Base-by-base conservation (phyloP, 2,797 vertebrate species). In the Halcyon smyrnensis region DNA sequence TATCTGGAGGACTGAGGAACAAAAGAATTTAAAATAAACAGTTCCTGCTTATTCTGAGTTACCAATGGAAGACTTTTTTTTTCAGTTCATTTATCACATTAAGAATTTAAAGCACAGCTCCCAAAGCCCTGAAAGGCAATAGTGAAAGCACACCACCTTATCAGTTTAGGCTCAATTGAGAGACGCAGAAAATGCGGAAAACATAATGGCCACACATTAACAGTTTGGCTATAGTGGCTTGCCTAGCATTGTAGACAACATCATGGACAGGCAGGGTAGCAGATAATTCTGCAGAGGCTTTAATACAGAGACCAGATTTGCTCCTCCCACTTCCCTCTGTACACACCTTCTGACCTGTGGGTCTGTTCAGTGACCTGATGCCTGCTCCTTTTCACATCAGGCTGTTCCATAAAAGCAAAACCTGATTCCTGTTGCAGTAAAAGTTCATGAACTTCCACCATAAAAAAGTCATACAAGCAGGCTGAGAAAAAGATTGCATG, bases 221-320 rank as follows among this genome's bases (percentile, higher is more conserved):
- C 30, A 64, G 64, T 60, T 77, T 80, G 68, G 25, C 48, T 92
- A 12, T 15, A 27, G 24, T 16, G 3, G 41, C 50, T 89, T 69
- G 41, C 12, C 50, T 64, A 68, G 30, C 10, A 28, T 32, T 0
- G 0, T 7, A 7, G 7, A 27, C 11, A 45, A 5, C 3, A 20
- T 69, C 21, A 30, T 14, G 30, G 39, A 56, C 19, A 51, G n/a
- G 15, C 34, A 56, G 1, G 1, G 43, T 12, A 60, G 54, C 68
- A 32, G 16, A 23, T 9, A 83, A 56, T 28, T 67, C 32, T 84
- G 74, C 53, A 64, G 68, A 62, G 84, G 11, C 1, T 57, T 84
- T 59, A 37, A 54, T 48, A 36, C 15, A 51, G 24, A 73, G 21
- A 13, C 54, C n/a, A 82, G 43, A 27, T 9, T 70, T 86, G 74